Percentiles rank a stretch among this genome's conserved stretches.
Conservation (phyloP, 2,113 vertebrate species). For the Rafetus swinhoei region DNA sequence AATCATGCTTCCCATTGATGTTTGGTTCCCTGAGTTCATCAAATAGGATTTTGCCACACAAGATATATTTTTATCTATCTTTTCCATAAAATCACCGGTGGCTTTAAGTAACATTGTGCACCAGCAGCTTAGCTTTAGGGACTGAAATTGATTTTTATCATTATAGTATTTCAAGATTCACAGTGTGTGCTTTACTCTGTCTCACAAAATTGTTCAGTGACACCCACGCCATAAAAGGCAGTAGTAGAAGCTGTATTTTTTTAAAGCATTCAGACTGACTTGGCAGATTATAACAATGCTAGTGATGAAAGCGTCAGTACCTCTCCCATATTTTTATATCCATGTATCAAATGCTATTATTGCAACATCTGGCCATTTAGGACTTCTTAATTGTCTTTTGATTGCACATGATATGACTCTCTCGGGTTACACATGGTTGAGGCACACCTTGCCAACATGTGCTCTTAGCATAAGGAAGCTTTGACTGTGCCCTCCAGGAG, state of each 20-base stretch:
- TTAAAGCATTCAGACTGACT: not conserved
- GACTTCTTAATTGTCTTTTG: not conserved
- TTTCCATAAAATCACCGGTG: not conserved
- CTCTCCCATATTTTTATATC: not conserved
- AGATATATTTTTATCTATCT: not conserved
- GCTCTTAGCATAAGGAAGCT: not conserved
- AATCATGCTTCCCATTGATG: fast-evolving
- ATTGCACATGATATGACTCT: not conserved
- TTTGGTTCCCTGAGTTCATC: slow-evolving; percentile 1
- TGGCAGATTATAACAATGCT: not conserved
- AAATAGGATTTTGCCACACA: not conserved
- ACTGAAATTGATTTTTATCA: not conserved
- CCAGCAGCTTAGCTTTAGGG: fast-evolving
- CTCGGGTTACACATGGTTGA: not conserved
- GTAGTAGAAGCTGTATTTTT: not conserved
- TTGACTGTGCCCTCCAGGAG: not conserved
- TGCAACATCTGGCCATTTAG: not conserved
- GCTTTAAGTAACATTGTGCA: not conserved
- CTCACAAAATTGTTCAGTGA: not conserved
- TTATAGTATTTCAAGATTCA: not conserved
- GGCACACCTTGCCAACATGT: not conserved
- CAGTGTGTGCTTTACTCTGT: not conserved
- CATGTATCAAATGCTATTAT: not conserved
- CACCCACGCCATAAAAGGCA: not conserved
- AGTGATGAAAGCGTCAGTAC: not conserved